phyloP scores from a whole-genome alignment of 2,888 invertebrate species.

The Protodeltote pygarga region DNA sequence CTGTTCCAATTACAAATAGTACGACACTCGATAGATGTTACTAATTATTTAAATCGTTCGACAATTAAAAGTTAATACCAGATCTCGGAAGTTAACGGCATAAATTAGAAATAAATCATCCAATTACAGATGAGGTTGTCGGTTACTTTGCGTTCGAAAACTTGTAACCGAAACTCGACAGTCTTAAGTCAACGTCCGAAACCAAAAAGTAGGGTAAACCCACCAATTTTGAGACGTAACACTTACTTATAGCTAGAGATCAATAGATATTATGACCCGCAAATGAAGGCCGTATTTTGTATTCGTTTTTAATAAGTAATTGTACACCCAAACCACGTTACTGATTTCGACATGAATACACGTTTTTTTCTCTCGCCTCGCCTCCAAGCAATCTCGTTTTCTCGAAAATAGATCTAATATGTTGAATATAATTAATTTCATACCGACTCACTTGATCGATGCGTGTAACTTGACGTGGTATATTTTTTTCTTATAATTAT shows the following conservation, averaged over 20 bases:
- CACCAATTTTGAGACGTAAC: slow-evolving; percentile 57
- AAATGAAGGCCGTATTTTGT: slow-evolving; percentile 73
- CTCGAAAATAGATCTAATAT: slow-evolving; percentile 85
- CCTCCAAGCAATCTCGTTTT: slow-evolving; percentile 81
- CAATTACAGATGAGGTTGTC: slow-evolving; percentile 39
- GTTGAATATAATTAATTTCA: slow-evolving; percentile 85
- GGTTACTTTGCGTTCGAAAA: slow-evolving; percentile 27
- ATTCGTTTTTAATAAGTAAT: slow-evolving; percentile 83
- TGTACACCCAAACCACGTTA: slow-evolving; percentile 79
- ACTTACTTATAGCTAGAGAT: slow-evolving; percentile 56
- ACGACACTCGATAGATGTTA: no score
- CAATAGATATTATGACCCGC: slow-evolving; percentile 57
- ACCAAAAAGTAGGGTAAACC: slow-evolving; percentile 59
- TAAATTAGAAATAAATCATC: slow-evolving; percentile 36
- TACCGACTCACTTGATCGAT: slow-evolving; percentile 79
- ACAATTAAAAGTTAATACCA: slow-evolving; percentile 13
- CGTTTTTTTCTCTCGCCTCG: slow-evolving; percentile 73
- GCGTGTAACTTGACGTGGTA: slow-evolving; percentile 72
- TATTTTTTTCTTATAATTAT: slow-evolving; percentile 78
- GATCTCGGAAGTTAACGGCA: slow-evolving; percentile 27
- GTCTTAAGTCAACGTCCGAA: slow-evolving; percentile 45
- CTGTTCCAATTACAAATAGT: no score
- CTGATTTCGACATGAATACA: slow-evolving; percentile 82
- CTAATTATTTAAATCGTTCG: background rate
- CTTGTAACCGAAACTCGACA: slow-evolving; percentile 32